A percentile compares a stretch with the other conserved stretches of the same genome.
Evolutionary conservation across 1,140 invertebrate species (phyloP).

Genomic region (Drosophila tsacasi): DNA sequence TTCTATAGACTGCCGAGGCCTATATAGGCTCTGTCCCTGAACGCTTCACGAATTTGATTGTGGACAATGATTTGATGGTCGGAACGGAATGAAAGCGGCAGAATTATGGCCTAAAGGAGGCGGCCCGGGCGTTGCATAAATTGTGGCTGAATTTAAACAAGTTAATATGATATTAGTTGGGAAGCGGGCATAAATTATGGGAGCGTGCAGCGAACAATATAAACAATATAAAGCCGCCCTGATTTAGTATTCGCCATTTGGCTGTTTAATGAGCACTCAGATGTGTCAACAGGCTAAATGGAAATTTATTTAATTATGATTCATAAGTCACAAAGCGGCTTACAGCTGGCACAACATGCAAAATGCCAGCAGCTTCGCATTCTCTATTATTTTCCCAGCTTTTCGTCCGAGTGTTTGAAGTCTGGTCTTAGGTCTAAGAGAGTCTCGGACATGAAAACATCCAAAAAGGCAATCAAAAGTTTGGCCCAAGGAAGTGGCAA

Average conservation of each 20-base stretch:
- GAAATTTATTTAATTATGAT: constrained; percentile 80
- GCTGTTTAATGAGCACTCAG: constrained; percentile 82
- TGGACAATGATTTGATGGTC: constrained; percentile 46
- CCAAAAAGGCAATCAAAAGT: constrained; percentile 78
- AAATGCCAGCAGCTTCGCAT: constrained; percentile 29
- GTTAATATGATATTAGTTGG: constrained; percentile 71
- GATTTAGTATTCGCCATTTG: constrained; percentile 73
- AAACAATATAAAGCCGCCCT: constrained; percentile 61
- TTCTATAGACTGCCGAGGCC: background rate
- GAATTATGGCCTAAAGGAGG: constrained; percentile 60
- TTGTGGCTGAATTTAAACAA: constrained; percentile 68
- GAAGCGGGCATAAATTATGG: constrained; percentile 73
- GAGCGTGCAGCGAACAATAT: constrained; percentile 53
- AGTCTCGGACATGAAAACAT: constrained; percentile 31
- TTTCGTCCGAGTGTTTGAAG: constrained; percentile 13
- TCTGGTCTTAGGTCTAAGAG: constrained; percentile 5
- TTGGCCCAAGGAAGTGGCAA: constrained; percentile 48
- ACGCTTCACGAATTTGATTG: constrained; percentile 53
- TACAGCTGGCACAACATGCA: constrained; percentile 35
- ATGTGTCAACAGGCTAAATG: constrained; percentile 82
- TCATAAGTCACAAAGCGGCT: constrained; percentile 57
- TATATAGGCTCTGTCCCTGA: constrained; percentile 22
- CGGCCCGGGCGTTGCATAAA: constrained; percentile 55
- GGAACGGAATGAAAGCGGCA: constrained; percentile 60
- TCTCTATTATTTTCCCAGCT: constrained; percentile 6